These are phyloP conservation scores for Dasyornis broadbenti DNA, from an alignment of 2,113 vertebrate species.

Conservation along the genomic window DNA sequence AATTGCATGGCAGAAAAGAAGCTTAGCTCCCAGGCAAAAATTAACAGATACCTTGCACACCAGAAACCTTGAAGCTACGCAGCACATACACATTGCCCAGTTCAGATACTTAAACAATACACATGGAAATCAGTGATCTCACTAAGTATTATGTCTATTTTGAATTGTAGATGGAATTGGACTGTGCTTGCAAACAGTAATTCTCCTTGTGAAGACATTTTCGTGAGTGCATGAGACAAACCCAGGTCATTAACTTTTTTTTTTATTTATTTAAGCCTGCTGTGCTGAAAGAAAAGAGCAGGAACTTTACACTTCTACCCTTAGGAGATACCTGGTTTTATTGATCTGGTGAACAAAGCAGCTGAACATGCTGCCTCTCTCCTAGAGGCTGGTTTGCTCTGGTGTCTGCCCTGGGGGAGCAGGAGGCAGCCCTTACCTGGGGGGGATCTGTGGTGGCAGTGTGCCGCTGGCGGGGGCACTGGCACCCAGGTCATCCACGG, in stretches of 20 bases:
- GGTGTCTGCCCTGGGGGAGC: not conserved
- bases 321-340: not conserved
- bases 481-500: constrained; percentile 89
- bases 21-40: not conserved
- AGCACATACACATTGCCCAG: not conserved
- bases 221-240: not conserved
- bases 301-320: fast-evolving
- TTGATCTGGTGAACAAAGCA: not conserved
- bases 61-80: not conserved
- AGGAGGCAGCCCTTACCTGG: constrained; percentile 71
- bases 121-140: not conserved
- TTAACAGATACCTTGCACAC: not conserved
- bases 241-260: not conserved
- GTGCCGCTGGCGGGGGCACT: constrained; percentile 80
- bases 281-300: not conserved
- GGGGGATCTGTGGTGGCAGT: constrained; percentile 72
- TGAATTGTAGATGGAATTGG: not conserved
- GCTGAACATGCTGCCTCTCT: not conserved
- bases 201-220: not conserved
- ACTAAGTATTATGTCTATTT: not conserved
- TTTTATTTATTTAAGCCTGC: not conserved
- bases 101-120: not conserved
- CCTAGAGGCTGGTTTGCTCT: not conserved
- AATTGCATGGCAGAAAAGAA: not conserved
- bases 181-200: not conserved